Percentiles rank a stretch among this genome's conserved stretches.
Conservation (phyloP, 2,113 vertebrate species). For the Oreochromis spilurus region DNA sequence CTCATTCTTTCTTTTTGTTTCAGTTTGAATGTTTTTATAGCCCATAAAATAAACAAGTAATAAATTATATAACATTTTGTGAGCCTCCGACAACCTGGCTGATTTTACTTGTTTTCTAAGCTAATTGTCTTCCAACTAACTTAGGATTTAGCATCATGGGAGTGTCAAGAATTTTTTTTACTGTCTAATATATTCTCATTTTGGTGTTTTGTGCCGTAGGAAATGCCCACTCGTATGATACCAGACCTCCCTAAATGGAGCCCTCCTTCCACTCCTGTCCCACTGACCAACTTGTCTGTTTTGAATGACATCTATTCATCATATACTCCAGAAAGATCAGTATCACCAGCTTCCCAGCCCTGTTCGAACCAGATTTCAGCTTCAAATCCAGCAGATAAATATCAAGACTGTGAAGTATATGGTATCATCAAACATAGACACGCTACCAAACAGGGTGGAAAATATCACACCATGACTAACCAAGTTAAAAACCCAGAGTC, state of each 20-base stretch:
- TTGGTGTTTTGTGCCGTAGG: slow-evolving; percentile 2
- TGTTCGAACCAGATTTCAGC: background rate
- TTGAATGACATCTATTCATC: background rate
- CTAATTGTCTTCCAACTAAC: background rate
- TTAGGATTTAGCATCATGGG: background rate
- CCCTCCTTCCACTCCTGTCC: background rate
- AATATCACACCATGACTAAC: background rate
- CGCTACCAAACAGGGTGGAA: background rate
- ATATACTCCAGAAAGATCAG: background rate
- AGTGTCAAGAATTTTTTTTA: background rate
- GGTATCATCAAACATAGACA: background rate
- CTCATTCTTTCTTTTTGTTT: background rate
- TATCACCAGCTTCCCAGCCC: background rate
- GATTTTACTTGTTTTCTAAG: background rate
- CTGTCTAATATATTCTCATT: background rate
- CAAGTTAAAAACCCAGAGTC: background rate
- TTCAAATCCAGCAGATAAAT: background rate
- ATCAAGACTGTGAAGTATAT: background rate
- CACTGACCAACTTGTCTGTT: background rate
- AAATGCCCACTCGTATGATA: background rate
- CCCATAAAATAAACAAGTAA: background rate
- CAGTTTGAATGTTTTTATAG: background rate
- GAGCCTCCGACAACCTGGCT: background rate
- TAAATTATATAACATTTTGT: background rate
- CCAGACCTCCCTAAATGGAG: background rate